Evolutionary conservation across 2,113 vertebrate genomes (phyloP).

Genomic region (Urocynchramus pylzowi): DNA sequence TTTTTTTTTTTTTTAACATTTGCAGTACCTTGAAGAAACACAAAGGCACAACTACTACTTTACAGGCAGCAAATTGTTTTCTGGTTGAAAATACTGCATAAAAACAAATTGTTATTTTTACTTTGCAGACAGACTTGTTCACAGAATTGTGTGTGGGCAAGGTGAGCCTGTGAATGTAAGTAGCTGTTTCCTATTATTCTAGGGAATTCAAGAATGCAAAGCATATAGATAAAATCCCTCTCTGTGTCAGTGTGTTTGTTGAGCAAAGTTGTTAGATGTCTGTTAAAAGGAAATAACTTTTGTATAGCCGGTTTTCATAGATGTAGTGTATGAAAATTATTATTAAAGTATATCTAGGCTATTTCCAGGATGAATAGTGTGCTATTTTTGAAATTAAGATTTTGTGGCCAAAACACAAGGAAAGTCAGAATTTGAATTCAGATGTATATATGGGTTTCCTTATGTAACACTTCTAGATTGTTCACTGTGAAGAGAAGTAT

Average conservation of each 20-base stretch:
- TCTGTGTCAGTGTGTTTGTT: neutral
- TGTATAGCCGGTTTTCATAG: slow-evolving; percentile 14
- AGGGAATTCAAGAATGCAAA: neutral
- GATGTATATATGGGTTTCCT: neutral
- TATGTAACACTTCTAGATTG: neutral
- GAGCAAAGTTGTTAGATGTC: neutral
- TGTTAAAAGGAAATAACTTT: neutral
- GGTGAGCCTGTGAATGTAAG: neutral
- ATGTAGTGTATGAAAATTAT: neutral
- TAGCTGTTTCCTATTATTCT: neutral
- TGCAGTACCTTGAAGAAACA: neutral
- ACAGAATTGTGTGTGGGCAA: neutral
- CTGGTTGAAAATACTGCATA: neutral
- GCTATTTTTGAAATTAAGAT: neutral
- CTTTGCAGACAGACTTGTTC: neutral
- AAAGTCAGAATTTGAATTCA: neutral
- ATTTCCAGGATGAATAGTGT: neutral
- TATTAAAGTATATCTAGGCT: neutral
- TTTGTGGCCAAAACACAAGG: neutral
- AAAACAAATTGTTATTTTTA: neutral
- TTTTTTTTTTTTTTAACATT: neutral
- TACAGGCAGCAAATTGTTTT: neutral
- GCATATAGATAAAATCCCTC: neutral
- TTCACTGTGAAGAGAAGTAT: neutral
- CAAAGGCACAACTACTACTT: neutral